Base-by-base conservation (phyloP, 2,113 vertebrate genomes). In the Oryzias curvinotus region DNA sequence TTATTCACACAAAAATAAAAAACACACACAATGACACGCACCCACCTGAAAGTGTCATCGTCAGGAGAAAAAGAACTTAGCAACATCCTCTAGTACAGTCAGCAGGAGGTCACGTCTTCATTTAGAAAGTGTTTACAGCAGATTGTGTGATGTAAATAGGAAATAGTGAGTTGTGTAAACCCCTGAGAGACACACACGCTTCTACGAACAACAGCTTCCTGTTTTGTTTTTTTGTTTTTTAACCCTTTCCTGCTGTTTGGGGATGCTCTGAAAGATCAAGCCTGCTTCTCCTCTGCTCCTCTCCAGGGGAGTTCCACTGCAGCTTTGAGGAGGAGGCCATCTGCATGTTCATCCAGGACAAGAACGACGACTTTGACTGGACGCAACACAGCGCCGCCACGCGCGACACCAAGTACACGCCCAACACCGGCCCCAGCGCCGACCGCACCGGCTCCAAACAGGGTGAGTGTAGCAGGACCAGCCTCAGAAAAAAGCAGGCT, bases 351-450 rank as follows among this genome's bases (percentile, higher is more conserved):
- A 96, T 94, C 3, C 97, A 98, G 91, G 97, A 99, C 8, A 95
- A 96, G 74, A 95, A 94, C 1, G 97, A 98, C 64, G 95, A 96
- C 59, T 99, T 99, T 26, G 96, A 99, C 82, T 99, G 97, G 97
- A 98, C 94, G 0, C 92, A 96, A n/a, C 97, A 98, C 77, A 99
- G 96, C 69, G 96, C 97, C 4, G 94, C 95, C 75, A 98, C 95
- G 7, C 93, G 97, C 12, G 96, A 98, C 86, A 96, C 97, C 10
- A 98, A 98, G 58, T 98, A 98, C 46, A 99, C 97, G 0, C 97
- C 97, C 0, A 99, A 99, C 88, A 99, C 97, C 0, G 97, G 97
- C 46, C 97, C 97, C 6, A 96, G 93, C 1, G 93, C 92, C 0
- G 97, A 99, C 54, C 93, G 93, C 25, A 93, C 87, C 0, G 96